phyloP scores from a whole-genome alignment of 2,888 invertebrate genomes.

The Tineola bisselliella region DNA sequence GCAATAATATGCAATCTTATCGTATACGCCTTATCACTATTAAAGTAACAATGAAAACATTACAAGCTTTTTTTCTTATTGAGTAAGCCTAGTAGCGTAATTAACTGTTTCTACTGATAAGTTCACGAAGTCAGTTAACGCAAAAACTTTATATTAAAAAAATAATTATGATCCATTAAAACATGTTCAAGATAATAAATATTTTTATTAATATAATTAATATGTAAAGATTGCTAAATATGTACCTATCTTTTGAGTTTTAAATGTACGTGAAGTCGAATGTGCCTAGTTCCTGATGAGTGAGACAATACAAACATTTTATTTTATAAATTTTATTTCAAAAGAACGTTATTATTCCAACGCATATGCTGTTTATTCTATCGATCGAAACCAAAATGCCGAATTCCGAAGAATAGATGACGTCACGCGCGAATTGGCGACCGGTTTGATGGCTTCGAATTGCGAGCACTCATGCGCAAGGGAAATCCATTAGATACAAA shows the following conservation, averaged over 20 bases:
- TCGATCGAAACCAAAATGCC: background rate
- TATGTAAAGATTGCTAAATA: too few species aligned
- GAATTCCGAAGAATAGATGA: constrained; percentile 14
- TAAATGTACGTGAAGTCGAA: too few species aligned
- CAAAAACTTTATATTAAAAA: too few species aligned
- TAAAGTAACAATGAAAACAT: background rate
- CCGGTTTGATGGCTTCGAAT: constrained; percentile 21
- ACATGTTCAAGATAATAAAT: too few species aligned
- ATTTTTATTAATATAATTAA: too few species aligned
- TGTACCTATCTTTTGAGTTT: too few species aligned
- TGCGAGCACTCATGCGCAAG: constrained; percentile 16
- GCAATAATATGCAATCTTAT: constrained; percentile 3
- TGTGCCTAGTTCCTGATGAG: too few species aligned
- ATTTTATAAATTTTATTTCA: too few species aligned
- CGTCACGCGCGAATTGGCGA: constrained; percentile 17
- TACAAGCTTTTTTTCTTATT: background rate
- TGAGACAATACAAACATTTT: too few species aligned
- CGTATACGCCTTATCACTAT: background rate
- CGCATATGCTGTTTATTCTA: background rate
- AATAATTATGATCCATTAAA: too few species aligned
- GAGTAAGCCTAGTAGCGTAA: background rate
- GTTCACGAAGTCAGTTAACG: too few species aligned
- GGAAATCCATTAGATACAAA: constrained; percentile 13
- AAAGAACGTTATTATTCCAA: background rate
- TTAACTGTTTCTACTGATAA: too few species aligned